Evolutionary conservation across 2,888 invertebrate species (phyloP), one percentile per base, ranked within the genome.

Genomic region (Drosophila prolongata): DNA sequence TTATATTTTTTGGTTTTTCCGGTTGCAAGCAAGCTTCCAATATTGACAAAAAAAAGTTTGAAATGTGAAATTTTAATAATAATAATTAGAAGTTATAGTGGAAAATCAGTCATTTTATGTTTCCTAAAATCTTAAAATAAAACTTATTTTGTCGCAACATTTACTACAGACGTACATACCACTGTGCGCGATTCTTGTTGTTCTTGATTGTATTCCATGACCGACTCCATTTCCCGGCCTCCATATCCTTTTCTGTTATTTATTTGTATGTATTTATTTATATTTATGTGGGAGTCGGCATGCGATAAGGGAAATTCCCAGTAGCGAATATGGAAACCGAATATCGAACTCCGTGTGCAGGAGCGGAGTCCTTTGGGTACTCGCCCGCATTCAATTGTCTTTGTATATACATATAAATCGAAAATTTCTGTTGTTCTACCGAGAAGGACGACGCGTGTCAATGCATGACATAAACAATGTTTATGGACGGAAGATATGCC

Each of bases 341-440:
- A 27, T 24, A 49, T 37, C 27, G 65, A 65, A 27, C 54, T 30
- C 13, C 53, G 53, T 46, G 34, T 34, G 67, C 65, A 53, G 67
- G 19, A 37, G 35, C 38, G 35, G 37, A 16, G 27, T 59, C 38
- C 44, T 62, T 40, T 43, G 46, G 62, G 40, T 30, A 55, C 34
- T 35, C 34, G 27, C 61, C 24, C 46, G 57, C 69, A 57, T 67
- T 67, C 58, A 58, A 69, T 69, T 55, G 65, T 58, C 64, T 43
- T 53, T 65, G 27, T 35, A 68, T 58, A 58, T 59, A 77, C 69
- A 77, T 85, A 83, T 80, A 86, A 83, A 88, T 88, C 66, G 87
- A 88, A 88, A 76, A 76, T 54, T 76, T 43, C 61, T 59, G 56
- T 54, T 67, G 49, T 49, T 38, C 40, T 59, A 50, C 54, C 47